phyloP scores from a whole-genome alignment of 2,888 invertebrate species.

The Ochlodes sylvanus region DNA sequence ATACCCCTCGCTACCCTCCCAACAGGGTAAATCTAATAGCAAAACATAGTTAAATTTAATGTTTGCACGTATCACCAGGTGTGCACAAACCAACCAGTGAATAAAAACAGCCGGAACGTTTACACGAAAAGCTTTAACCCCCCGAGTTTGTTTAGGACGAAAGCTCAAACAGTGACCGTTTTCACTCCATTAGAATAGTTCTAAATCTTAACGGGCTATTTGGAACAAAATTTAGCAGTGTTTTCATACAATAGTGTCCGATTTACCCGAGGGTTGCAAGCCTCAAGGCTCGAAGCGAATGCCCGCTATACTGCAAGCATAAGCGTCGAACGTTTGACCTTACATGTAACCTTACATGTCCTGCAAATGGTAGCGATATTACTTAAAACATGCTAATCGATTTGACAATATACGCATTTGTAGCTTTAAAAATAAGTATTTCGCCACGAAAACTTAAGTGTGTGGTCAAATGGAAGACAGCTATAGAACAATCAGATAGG shows the following conservation, averaged over 20 bases:
- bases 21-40: background rate
- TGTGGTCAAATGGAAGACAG: no score
- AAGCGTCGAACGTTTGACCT: no score
- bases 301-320: background rate
- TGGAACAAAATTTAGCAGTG: background rate
- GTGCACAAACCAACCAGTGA: constrained; percentile 41
- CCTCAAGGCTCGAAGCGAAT: no score
- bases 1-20: background rate
- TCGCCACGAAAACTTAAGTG: no score
- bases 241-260: no score
- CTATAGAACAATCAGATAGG: no score
- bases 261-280: no score
- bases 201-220: constrained; percentile 11
- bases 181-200: constrained; percentile 25
- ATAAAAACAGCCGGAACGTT: constrained; percentile 40
- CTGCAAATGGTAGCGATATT: no score
- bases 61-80: constrained; percentile 39
- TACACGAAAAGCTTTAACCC: constrained; percentile 32
- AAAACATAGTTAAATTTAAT: constrained; percentile 22
- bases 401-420: no score
- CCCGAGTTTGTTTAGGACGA: constrained; percentile 44
- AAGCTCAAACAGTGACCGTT: constrained; percentile 34
- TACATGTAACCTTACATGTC: no score
- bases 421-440: no score
- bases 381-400: no score